Percentiles rank a stretch among this genome's conserved stretches.
These are phyloP conservation scores for Eciton burchellii DNA, from an alignment of 1,140 invertebrate genomes.

Conservation along the genomic window DNA sequence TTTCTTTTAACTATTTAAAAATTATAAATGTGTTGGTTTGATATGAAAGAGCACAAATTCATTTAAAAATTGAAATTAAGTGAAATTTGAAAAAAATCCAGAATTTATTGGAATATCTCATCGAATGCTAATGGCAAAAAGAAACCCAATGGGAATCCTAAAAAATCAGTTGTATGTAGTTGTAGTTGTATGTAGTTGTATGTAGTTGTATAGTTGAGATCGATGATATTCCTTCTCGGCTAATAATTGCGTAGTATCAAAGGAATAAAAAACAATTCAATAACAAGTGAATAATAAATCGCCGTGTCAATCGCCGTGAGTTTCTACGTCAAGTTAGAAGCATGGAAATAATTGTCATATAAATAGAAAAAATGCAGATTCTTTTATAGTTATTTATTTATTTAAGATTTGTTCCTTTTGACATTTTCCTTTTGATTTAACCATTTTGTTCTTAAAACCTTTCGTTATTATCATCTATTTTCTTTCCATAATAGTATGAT, in stretches of 20 bases:
- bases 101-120: slow-evolving; percentile 6
- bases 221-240: slow-evolving; percentile 33
- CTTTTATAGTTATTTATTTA: not conserved
- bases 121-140: not conserved
- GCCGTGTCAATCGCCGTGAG: slow-evolving; percentile 38
- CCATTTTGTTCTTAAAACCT: not conserved
- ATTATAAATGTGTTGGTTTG: no score
- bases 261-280: not conserved
- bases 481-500: not conserved
- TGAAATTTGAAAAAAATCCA: not conserved
- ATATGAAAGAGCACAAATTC: slow-evolving; percentile 1
- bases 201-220: slow-evolving; percentile 40
- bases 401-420: not conserved
- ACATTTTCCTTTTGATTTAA: not conserved
- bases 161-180: no score
- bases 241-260: not conserved
- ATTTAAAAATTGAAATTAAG: not conserved
- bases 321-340: slow-evolving; percentile 1
- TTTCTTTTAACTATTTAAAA: not conserved
- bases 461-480: not conserved
- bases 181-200: no score
- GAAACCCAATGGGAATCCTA: not conserved
- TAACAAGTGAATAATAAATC: not conserved
- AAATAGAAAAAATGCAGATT: not conserved
- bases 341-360: not conserved